These are phyloP conservation scores for Neocloeon triangulifer DNA, from an alignment of 1,140 invertebrate species.

Conservation along the genomic window DNA sequence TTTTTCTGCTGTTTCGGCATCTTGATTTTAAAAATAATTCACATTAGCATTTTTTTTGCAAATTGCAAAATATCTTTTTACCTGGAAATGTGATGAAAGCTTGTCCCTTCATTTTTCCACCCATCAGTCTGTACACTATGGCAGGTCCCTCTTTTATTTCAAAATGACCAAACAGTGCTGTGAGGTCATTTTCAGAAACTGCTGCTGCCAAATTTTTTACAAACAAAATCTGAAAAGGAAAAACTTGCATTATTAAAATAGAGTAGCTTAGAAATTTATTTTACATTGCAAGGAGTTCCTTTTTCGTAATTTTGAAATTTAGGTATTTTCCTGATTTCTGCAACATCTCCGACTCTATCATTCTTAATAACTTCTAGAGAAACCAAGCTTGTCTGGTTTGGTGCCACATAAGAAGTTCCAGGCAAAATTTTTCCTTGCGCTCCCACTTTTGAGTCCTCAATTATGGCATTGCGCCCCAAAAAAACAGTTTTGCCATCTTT, in stretches of 20 bases:
- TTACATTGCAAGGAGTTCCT: conserved; percentile 13
- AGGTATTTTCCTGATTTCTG: conserved; percentile 22
- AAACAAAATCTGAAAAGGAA: conserved; percentile 17
- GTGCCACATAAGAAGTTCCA: too few relatives aligned
- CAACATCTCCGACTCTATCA: too few relatives aligned
- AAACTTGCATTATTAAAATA: too few relatives aligned
- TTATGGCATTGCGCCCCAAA: too few relatives aligned
- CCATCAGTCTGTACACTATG: conserved; percentile 19
- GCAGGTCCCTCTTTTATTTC: conserved; percentile 11
- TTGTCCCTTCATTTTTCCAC: conserved; percentile 28
- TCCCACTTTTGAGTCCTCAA: too few relatives aligned
- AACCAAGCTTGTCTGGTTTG: too few relatives aligned
- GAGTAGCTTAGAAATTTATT: conserved; percentile 6
- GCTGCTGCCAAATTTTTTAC: conserved; percentile 25
- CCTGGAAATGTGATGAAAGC: conserved; percentile 26
- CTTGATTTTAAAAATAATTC: conserved; percentile 7
- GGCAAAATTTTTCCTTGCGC: too few relatives aligned
- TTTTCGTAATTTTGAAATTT: conserved; percentile 23
- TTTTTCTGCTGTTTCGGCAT: conserved; percentile 11
- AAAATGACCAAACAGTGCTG: conserved; percentile 18
- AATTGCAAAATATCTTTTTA: conserved; percentile 16
- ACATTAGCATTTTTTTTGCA: background rate
- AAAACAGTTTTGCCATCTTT: too few relatives aligned
- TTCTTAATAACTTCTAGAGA: too few relatives aligned
- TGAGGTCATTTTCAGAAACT: conserved; percentile 19